Conservation (phyloP, 2,888 invertebrate species). For the Alloplasta piceator region DNA sequence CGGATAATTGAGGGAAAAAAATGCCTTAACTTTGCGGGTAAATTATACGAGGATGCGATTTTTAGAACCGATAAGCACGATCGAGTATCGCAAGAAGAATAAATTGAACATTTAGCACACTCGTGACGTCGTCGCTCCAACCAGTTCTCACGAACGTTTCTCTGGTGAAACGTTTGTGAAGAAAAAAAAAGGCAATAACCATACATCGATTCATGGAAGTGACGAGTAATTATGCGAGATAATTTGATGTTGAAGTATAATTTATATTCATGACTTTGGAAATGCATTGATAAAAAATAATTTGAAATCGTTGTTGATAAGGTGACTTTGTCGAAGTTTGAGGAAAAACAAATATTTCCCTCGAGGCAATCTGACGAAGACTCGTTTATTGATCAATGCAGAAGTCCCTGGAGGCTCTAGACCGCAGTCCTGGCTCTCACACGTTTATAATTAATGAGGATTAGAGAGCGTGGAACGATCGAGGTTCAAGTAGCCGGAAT, state of each 20-base stretch:
- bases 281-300: no score
- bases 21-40: no score
- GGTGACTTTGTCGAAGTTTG: no score
- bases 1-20: not conserved
- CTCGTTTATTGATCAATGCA: constrained; percentile 59
- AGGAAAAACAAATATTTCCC: no score
- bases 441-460: constrained; percentile 66
- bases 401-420: constrained; percentile 33
- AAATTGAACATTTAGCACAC: no score
- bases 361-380: no score
- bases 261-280: no score
- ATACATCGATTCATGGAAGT: not conserved
- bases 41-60: not conserved
- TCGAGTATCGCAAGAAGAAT: no score
- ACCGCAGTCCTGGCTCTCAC: constrained; percentile 50
- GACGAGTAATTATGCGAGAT: not conserved
- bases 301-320: no score
- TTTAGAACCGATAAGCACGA: not conserved
- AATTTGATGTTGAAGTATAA: not conserved
- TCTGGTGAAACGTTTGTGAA: not conserved
- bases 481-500: constrained; percentile 64
- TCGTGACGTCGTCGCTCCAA: no score
- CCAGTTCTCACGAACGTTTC: no score
- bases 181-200: constrained; percentile 4
- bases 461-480: constrained; percentile 78